Evolutionary conservation across 1,140 invertebrate genomes (phyloP).

Genomic region (Tetramorium parvispinum): DNA sequence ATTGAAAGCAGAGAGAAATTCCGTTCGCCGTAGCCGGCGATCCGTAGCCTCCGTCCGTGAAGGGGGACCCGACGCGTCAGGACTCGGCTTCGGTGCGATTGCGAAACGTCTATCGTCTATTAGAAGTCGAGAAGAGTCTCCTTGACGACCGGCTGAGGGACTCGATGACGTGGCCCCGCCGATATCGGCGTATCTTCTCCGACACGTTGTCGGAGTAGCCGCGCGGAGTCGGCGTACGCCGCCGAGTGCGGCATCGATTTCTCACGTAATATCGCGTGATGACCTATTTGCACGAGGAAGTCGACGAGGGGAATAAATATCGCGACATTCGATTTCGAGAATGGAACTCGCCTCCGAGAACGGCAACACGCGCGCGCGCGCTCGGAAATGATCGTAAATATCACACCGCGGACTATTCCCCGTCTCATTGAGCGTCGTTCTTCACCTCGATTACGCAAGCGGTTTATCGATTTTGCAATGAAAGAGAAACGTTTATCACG

Average conservation of each 20-base stretch:
- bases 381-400: background rate
- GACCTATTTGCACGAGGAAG: constrained; percentile 44
- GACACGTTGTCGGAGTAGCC: background rate
- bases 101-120: background rate
- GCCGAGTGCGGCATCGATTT: constrained; percentile 37
- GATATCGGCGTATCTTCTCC: constrained; percentile 22
- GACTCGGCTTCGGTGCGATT: constrained; percentile 12
- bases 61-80: background rate
- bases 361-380: background rate
- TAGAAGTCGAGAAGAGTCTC: constrained; percentile 1
- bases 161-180: constrained; percentile 42
- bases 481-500: background rate
- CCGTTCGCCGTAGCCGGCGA: background rate
- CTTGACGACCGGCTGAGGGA: background rate
- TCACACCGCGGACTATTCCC: background rate
- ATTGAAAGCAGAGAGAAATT: constrained; percentile 14
- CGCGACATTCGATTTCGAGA: constrained; percentile 32
- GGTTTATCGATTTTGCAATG: constrained; percentile 22
- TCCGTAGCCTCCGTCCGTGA: background rate
- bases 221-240: background rate
- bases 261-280: constrained; percentile 56
- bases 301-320: background rate
- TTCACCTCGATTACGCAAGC: background rate
- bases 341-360: background rate
- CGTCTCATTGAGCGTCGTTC: background rate